Percentiles rank a stretch among this genome's conserved stretches.
Evolutionary conservation across 2,888 invertebrate genomes (phyloP).

Genomic region (Atethmia centrago): DNA sequence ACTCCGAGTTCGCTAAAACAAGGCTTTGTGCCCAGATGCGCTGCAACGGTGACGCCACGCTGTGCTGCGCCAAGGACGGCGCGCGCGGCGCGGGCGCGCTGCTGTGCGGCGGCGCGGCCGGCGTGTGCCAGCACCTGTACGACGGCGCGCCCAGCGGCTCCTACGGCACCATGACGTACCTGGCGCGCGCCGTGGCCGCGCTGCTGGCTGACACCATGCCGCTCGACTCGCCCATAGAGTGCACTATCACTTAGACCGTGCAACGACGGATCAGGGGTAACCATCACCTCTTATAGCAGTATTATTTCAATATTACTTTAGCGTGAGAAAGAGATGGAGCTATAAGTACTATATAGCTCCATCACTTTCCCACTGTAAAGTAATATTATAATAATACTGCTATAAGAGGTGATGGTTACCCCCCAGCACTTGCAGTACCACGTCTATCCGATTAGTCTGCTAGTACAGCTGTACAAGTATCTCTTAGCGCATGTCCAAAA

Average conservation of each 20-base stretch:
- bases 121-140: conserved; percentile 99
- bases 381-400: too few species aligned
- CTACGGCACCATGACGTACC: conserved; percentile 99
- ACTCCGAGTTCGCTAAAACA: not conserved
- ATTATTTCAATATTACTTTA: too few species aligned
- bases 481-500: not conserved
- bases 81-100: conserved; percentile 94
- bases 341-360: too few species aligned
- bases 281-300: too few species aligned
- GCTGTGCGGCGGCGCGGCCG: conserved; percentile 97
- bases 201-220: conserved; percentile 93
- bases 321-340: too few species aligned
- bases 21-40: conserved; percentile 89
- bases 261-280: not conserved
- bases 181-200: conserved; percentile 95
- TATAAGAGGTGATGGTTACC: too few species aligned
- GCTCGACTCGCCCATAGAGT: conserved; percentile 94
- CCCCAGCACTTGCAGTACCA: not conserved
- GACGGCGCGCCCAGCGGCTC: conserved; percentile 99
- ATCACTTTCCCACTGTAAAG: too few species aligned
- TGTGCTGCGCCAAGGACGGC: conserved; percentile 96
- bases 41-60: conserved; percentile 97
- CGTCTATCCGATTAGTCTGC: not conserved
- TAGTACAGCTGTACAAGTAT: not conserved
- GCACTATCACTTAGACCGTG: conserved; percentile 92